Base-by-base conservation (phyloP, 1,140 invertebrate genomes). In the Scylla paramamosain region DNA sequence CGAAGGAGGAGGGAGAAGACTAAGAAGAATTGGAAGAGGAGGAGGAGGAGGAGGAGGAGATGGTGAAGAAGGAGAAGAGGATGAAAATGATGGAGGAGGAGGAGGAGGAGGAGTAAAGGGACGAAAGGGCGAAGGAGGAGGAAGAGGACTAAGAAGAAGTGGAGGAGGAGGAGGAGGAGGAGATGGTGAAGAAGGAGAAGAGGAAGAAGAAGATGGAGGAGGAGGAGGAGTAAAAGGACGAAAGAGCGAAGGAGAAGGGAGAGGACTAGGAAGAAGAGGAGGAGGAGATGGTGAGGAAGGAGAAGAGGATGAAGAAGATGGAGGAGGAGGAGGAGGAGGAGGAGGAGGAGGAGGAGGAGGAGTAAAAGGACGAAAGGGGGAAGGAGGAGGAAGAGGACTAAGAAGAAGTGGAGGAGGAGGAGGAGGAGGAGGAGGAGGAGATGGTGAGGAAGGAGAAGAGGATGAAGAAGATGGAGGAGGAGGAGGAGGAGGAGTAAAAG, bases 11-110 rank as follows among this genome's bases (percentile, higher is more conserved):
- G 12, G n/a, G n/a, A 77, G 67, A 77, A 77, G 67, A 77, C 67
- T 12, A 14, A n/a, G n/a, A n/a, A n/a, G n/a, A 29, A 86, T n/a
- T 14, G 67, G 12, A 14, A 28, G 48, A n/a, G 87, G 16, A 4
- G 39, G 32, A 89, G 87, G 28, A 89, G 45, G 82, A 59, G 39
- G 48, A 46, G 93, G 84, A 67, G 92, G 4, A 84, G 28, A 28
- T n/a, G 93, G 46, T 31, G 10, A 7, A 86, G 93, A 16, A 89
- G 7, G 93, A 45, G 14, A 32, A 46, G 93, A 32, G 46, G 82
- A 39, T 67, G 93, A 52, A 67, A 29, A n/a, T 46, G 93, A 28
- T 31, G 86, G 4, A 87, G n/a, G 52, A 32, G 12, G 14, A n/a
- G 28, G 25, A n/a, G 88, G 14, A 45, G 91, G 14, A 67, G 16